phyloP scores from a whole-genome alignment of 2,797 vertebrate species.

The Menidia menidia region DNA sequence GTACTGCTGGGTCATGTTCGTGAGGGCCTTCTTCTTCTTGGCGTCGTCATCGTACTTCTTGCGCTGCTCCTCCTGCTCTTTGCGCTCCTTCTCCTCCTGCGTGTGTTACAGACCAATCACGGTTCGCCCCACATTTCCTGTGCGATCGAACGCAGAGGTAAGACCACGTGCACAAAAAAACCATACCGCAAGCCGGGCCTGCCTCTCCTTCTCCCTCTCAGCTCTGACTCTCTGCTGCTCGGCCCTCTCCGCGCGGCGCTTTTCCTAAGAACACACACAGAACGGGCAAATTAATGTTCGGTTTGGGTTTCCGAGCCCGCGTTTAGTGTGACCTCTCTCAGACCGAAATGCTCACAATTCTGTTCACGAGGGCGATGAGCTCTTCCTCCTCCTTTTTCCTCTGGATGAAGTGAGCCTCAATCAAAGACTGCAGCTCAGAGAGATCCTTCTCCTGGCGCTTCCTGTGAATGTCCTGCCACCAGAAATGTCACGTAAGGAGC shows the following conservation, averaged over 20 bases:
- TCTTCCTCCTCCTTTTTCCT: constrained; percentile 98
- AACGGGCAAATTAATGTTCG: not conserved
- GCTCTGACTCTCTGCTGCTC: constrained; percentile 93
- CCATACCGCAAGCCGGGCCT: constrained; percentile 90
- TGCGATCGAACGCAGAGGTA: not conserved
- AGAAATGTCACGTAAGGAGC: constrained; percentile 8
- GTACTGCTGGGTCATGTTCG: constrained; percentile 92
- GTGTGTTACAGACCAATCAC: constrained; percentile 1
- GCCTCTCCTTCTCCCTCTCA: constrained; percentile 94
- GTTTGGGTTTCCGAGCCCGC: not conserved
- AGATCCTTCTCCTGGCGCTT: constrained; percentile 98
- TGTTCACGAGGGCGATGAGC: constrained; percentile 91
- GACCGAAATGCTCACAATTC: constrained; percentile 87
- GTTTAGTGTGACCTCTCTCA: not conserved
- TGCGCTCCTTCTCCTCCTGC: constrained; percentile 94
- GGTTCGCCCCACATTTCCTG: too few relatives aligned
- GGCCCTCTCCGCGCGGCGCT: constrained; percentile 92
- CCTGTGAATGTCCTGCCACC: constrained; percentile 93
- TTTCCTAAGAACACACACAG: constrained; percentile 84
- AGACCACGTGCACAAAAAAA: not conserved
- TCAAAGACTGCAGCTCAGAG: constrained; percentile 94
- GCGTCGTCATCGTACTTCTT: constrained; percentile 91
- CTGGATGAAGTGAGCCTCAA: constrained; percentile 94
- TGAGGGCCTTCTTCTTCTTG: constrained; percentile 97
- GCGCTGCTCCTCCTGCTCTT: constrained; percentile 91